phyloP scores from a whole-genome alignment of 2,888 invertebrate species.

The Drosophila fulvimacula region DNA sequence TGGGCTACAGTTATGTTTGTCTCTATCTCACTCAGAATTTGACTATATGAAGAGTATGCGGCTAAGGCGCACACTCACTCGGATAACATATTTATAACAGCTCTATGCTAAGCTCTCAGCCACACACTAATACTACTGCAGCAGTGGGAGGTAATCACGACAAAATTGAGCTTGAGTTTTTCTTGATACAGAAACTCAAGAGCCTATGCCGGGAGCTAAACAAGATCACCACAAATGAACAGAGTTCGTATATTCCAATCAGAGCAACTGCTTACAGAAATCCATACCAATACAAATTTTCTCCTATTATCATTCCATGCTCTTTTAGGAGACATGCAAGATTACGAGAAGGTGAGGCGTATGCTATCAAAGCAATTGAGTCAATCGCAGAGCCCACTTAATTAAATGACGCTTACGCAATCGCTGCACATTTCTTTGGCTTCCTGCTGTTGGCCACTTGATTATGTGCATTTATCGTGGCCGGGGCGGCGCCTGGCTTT shows the following conservation, averaged over 20 bases:
- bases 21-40: too few relatives aligned
- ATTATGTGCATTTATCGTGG: slow-evolving; percentile 23
- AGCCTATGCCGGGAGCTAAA: neutral
- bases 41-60: too few relatives aligned
- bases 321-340: neutral
- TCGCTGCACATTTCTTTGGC: slow-evolving; percentile 11
- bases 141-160: neutral
- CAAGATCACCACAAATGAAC: neutral
- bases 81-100: too few relatives aligned
- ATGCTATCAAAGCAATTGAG: slow-evolving; percentile 8
- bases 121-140: neutral
- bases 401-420: slow-evolving; percentile 43
- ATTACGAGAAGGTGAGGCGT: neutral
- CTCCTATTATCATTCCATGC: neutral
- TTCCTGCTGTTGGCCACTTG: slow-evolving; percentile 14
- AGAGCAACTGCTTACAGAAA: too few relatives aligned
- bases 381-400: slow-evolving; percentile 37
- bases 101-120: neutral
- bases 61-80: too few relatives aligned
- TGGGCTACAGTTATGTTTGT: too few relatives aligned
- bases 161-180: too few relatives aligned
- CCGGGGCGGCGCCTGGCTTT: slow-evolving; percentile 10
- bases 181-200: too few relatives aligned
- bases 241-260: neutral
- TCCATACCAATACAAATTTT: neutral